Base-by-base conservation (phyloP, 2,797 vertebrate species). In the Manis crassicaudata region DNA sequence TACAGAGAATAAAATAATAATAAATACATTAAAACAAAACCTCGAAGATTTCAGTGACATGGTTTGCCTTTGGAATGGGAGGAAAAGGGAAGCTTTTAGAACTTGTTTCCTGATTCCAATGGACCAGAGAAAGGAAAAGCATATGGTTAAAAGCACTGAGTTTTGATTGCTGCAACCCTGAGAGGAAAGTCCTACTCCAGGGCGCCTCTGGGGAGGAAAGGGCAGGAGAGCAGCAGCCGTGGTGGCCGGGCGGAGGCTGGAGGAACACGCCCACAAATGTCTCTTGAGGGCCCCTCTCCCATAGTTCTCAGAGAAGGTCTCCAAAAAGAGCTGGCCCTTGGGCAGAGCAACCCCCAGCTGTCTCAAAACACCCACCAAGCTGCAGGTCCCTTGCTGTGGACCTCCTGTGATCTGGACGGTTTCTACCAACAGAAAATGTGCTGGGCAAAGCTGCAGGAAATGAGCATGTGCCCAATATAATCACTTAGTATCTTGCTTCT, bases 241-340 rank as follows among this genome's bases (percentile, higher is more conserved):
- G 8, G 1, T 0, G 1, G 2, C 50, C 7, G 27, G n/a, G 16
- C 27, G 12, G 52, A 17, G 3, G 5, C 43, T 1, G 37, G 10
- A 4, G 12, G 13, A 5, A 29, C 21, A 7, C 23, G 13, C 5
- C 21, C 58, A 23, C 0, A 1, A 0, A 5, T 2, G 17, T 54
- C 21, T 84, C 67, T 16, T 16, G 32, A 35, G n/a, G 52, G 50
- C 58, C 2, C 5, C 12, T 14, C 2, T 25, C 17, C 11, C 6
- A 11, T 21, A 6, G 23, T 60, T 70, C 52, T 70, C 7, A 37
- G 81, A 23, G 16, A 52, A 46, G 46, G 46, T 46, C 46, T 46
- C 46, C 46, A 46, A 46, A 46, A 46, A 46, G 46, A 46, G 46
- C 46, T 46, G 46, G 46, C 46, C 56, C 32, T 63, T 43, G 10